Evolutionary conservation across 1,140 invertebrate genomes (phyloP).

Genomic region (Ceratitis capitata): DNA sequence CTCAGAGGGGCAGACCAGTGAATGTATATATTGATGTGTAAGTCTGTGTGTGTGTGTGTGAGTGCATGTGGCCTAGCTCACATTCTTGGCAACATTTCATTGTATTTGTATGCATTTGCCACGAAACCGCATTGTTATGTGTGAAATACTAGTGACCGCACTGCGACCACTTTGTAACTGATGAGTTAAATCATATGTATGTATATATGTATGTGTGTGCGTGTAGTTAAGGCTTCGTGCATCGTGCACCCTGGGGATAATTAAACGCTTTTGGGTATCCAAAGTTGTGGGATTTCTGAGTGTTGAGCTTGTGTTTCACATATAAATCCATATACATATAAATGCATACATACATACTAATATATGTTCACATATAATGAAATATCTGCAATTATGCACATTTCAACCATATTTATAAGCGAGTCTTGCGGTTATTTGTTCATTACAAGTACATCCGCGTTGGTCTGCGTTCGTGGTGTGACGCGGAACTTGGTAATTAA

Average conservation of each 20-base stretch:
- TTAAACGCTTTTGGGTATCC: background rate
- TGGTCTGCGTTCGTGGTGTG: background rate
- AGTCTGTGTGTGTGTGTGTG: background rate
- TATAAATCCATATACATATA: background rate
- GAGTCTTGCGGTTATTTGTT: slow-evolving; percentile 15
- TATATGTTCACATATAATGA: too few relatives aligned
- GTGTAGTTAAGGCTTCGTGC: background rate
- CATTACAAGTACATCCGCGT: background rate
- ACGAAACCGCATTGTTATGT: background rate
- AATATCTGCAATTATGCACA: background rate
- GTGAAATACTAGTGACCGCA: background rate
- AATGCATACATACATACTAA: background rate
- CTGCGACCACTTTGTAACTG: background rate
- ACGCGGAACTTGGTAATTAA: background rate
- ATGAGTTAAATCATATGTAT: too few relatives aligned
- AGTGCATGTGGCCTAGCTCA: background rate
- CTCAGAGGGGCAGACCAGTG: too few relatives aligned
- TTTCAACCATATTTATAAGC: background rate
- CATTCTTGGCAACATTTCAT: background rate
- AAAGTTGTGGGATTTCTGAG: background rate
- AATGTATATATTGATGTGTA: too few relatives aligned
- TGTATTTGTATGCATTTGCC: background rate
- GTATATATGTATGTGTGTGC: too few relatives aligned
- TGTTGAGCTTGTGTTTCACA: background rate
- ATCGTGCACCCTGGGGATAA: background rate